Evolutionary conservation across 23 tunicate genomes (phyloP).

Genomic region (Styela plicata): DNA sequence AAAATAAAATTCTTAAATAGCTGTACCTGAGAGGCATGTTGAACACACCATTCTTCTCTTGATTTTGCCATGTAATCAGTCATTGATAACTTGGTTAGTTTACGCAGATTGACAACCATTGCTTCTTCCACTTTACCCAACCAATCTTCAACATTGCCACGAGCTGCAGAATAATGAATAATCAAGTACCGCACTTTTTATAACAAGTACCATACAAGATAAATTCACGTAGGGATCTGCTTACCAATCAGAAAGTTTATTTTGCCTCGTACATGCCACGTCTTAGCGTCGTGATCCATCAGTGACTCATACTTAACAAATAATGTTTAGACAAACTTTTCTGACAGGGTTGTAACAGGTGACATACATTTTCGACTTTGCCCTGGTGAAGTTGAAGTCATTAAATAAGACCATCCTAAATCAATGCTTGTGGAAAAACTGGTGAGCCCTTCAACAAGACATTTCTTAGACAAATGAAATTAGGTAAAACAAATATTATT

Average conservation of each 20-base stretch:
- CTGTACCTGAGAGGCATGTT: constrained; percentile 81
- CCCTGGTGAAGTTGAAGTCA: too few relatives aligned
- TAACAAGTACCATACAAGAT: neutral
- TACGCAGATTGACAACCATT: constrained; percentile 91
- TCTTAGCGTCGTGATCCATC: too few relatives aligned
- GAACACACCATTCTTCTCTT: constrained; percentile 91
- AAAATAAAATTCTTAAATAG: too few relatives aligned
- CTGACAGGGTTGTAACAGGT: too few relatives aligned
- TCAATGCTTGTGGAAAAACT: too few relatives aligned
- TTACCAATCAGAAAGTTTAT: neutral
- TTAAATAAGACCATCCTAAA: too few relatives aligned
- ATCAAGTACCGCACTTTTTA: neutral
- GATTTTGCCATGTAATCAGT: constrained; percentile 62
- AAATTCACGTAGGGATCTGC: neutral
- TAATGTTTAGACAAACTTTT: too few relatives aligned
- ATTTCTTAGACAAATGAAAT: neutral
- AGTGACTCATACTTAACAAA: too few relatives aligned
- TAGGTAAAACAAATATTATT: neutral
- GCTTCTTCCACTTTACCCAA: constrained; percentile 99
- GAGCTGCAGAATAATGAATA: constrained; percentile 48
- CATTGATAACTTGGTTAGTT: constrained; percentile 83
- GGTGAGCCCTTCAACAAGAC: too few relatives aligned
- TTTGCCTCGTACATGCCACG: too few relatives aligned
- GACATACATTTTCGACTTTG: too few relatives aligned
- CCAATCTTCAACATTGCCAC: constrained; percentile 99